Percentiles rank a stretch among this genome's conserved stretches.
Evolutionary conservation across 2,113 vertebrate genomes (phyloP).

Genomic region (Etheostoma spectabile): DNA sequence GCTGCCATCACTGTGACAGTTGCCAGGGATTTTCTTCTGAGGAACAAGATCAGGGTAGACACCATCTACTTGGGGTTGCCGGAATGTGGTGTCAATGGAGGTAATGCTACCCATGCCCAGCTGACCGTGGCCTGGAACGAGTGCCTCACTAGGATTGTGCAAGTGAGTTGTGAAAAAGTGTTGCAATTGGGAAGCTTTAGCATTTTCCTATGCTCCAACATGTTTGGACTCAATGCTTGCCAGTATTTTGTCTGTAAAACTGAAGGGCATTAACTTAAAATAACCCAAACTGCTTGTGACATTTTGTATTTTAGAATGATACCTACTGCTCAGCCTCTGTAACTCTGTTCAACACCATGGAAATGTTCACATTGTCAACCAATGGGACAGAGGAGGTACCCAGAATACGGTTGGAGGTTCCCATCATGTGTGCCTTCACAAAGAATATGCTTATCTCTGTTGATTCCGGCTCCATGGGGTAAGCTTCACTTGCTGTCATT

Average conservation of each 20-base stretch:
- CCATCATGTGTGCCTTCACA: conserved; percentile 85
- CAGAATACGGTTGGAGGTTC: conserved; percentile 76
- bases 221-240: background rate
- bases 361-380: conserved; percentile 31
- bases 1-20: conserved; percentile 83
- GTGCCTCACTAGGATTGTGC: conserved; percentile 82
- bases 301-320: conserved; percentile 83
- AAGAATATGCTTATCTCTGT: conserved; percentile 85
- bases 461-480: conserved; percentile 86
- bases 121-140: conserved; percentile 85
- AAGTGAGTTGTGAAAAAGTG: conserved; percentile 78
- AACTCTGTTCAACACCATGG: conserved; percentile 78
- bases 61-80: conserved; percentile 87
- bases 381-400: conserved; percentile 61
- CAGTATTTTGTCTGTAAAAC: background rate
- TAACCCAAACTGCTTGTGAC: background rate
- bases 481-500: conserved; percentile 39
- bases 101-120: conserved; percentile 81
- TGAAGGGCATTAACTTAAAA: background rate
- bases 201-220: background rate
- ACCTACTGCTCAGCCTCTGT: conserved; percentile 83
- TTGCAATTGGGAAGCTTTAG: background rate
- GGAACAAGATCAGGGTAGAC: conserved; percentile 76
- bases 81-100: conserved; percentile 80
- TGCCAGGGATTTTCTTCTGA: conserved; percentile 81